A percentile compares a stretch with the other conserved stretches of the same genome.
These are phyloP conservation scores for Atta texana DNA, from an alignment of 1,140 invertebrate species.

Conservation along the genomic window DNA sequence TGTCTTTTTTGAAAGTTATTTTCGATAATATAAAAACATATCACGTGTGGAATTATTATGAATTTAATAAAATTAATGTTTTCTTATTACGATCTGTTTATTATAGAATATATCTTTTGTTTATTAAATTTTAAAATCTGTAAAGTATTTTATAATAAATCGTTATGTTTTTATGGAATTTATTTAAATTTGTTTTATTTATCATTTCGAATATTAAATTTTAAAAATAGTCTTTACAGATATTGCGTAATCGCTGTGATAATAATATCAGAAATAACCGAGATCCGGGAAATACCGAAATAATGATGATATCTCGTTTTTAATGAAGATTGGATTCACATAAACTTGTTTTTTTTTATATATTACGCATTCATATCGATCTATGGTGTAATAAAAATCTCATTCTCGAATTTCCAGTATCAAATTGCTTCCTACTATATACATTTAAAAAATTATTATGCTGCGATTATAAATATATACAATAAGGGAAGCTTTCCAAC, in stretches of 20 bases:
- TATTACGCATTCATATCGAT: neutral
- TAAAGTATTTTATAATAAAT: neutral
- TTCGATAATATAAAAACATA: too few relatives aligned
- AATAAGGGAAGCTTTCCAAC: too few relatives aligned
- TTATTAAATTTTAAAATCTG: too few relatives aligned
- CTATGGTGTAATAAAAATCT: neutral
- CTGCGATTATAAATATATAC: neutral
- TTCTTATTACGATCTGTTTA: too few relatives aligned
- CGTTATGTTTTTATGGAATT: neutral
- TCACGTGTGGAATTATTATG: too few relatives aligned
- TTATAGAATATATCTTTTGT: too few relatives aligned
- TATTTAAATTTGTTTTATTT: neutral
- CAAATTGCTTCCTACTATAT: neutral
- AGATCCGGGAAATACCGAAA: slow-evolving; percentile 2
- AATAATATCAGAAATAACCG: slow-evolving; percentile 1
- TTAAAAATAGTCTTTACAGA: neutral
- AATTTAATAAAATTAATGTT: too few relatives aligned
- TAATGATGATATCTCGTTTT: neutral
- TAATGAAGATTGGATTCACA: neutral
- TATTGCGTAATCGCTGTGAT: neutral
- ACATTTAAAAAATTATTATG: neutral
- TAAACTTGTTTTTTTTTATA: neutral
- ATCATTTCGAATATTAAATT: neutral
- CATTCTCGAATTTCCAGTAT: neutral
- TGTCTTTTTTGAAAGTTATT: too few relatives aligned